Evolutionary conservation across 2,113 vertebrate species (phyloP).

Genomic region (Candoia aspera): DNA sequence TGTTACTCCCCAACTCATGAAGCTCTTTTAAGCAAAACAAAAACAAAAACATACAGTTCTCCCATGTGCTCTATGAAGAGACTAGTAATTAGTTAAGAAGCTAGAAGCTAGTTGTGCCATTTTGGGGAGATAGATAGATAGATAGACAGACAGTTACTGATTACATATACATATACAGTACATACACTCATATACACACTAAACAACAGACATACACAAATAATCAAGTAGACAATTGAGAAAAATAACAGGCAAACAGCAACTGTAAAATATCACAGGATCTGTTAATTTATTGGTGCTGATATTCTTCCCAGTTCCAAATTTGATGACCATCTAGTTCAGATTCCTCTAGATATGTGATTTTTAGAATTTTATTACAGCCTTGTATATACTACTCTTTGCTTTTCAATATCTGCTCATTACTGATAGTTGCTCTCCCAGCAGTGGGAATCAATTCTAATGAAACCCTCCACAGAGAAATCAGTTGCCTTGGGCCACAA

Average conservation of each 20-base stretch:
- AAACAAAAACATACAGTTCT: neutral
- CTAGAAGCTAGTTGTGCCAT: neutral
- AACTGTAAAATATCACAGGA: neutral
- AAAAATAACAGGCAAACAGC: neutral
- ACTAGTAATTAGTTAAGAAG: neutral
- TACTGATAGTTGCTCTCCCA: conserved; percentile 57
- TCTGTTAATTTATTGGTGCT: neutral
- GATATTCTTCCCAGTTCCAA: neutral
- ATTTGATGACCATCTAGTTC: conserved; percentile 20
- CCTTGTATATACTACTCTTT: neutral
- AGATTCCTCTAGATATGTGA: conserved; percentile 60
- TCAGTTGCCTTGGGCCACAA: conserved; percentile 51
- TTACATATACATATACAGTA: neutral
- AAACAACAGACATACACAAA: neutral
- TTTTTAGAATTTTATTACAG: neutral
- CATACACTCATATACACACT: neutral
- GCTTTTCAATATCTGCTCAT: conserved; percentile 46
- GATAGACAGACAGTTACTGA: neutral
- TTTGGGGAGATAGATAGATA: neutral
- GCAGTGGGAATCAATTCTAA: conserved; percentile 42
- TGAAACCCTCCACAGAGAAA: conserved; percentile 50
- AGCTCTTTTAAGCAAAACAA: neutral
- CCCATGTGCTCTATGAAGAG: neutral
- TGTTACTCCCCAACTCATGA: neutral
- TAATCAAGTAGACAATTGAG: neutral